phyloP scores from a whole-genome alignment of 2,888 invertebrate species.

The Xestobium rufovillosum region DNA sequence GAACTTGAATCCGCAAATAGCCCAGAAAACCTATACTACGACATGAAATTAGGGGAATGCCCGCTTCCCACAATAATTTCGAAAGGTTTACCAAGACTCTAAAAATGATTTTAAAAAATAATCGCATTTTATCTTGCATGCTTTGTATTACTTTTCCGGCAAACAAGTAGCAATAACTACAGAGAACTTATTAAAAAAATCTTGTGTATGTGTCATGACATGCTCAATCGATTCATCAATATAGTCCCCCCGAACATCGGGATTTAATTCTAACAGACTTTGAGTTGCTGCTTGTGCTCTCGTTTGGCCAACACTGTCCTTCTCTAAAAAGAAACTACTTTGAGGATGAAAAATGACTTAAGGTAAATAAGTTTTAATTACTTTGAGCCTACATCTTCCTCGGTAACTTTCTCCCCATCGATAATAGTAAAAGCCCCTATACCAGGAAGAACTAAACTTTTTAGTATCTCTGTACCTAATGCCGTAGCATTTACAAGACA shows the following conservation, averaged over 20 bases:
- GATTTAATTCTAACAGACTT: conserved; percentile 80
- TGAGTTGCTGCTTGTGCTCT: conserved; percentile 79
- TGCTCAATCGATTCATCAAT: conserved; percentile 84
- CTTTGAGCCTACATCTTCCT: conserved; percentile 93
- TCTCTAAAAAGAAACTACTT: conserved; percentile 88
- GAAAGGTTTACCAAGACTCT: conserved; percentile 68
- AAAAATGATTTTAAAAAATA: conserved; percentile 21
- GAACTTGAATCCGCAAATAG: conserved; percentile 78
- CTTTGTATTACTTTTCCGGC: conserved; percentile 54
- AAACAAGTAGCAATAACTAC: conserved; percentile 78
- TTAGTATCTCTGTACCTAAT: conserved; percentile 89
- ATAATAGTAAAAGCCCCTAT: conserved; percentile 88
- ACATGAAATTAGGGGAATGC: conserved; percentile 80
- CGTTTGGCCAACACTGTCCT: conserved; percentile 71
- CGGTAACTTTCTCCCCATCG: conserved; percentile 78
- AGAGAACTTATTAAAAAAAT: conserved; percentile 80
- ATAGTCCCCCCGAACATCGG: conserved; percentile 87
- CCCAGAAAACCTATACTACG: conserved; percentile 89
- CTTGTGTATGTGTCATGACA: conserved; percentile 75
- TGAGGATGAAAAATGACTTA: conserved; percentile 24
- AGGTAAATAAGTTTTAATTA: conserved; percentile 37
- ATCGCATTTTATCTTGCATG: conserved; percentile 1
- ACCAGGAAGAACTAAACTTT: conserved; percentile 91
- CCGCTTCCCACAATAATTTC: conserved; percentile 72
- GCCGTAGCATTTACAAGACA: conserved; percentile 92